Base-by-base conservation (phyloP, 2,797 vertebrate species). In the Lithobates sylvaticus region DNA sequence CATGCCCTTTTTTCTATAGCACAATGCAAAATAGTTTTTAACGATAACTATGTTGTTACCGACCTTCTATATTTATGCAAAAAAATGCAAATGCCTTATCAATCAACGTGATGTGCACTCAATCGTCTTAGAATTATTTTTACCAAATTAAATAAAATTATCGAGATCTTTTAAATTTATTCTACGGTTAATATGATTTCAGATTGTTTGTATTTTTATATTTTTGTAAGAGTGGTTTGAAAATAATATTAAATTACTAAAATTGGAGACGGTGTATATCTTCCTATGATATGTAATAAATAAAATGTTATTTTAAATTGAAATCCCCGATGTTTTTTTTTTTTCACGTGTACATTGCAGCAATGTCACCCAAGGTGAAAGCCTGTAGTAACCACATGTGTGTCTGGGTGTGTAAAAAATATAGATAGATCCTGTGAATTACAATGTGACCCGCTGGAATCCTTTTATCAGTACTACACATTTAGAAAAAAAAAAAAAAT, bases 191-290 rank as follows among this genome's bases (percentile, higher is more conserved):
- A n/a, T 61, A 73, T 64, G n/a, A 72, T 61, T 16, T 39, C 13
- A 73, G n/a, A 64, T 73, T 36, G 39, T 72, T 42, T 82, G 70
- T 73, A 82, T 82, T 74, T 71, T 81, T 82, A 69, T 81, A 70
- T 72, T 81, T 79, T 81, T 73, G 47, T 50, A 73, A 42, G 12
- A 26, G n/a, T 44, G 42, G 36, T 73, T 50, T 47, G 26, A 15
- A 44, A 47, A 47, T 26, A 61, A 36, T 27, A 54, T 39, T 64
- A 21, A 36, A 82, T 82, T 42, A 73, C 9, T 36, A 64, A 16
- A 54, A 36, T 69, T 2, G 10, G 18, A 10, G 5, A 12, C 23
- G 18, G 1, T 47, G n/a, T 79, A 47, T 32, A 42, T 69, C 54
- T 61, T 21, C 7, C 7, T 61, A 61, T 67, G 39, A 26, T 10